Evolutionary conservation across 2,888 invertebrate species (phyloP), one percentile per base, ranked within the genome.

Genomic region (Polydrusus tereticollis): DNA sequence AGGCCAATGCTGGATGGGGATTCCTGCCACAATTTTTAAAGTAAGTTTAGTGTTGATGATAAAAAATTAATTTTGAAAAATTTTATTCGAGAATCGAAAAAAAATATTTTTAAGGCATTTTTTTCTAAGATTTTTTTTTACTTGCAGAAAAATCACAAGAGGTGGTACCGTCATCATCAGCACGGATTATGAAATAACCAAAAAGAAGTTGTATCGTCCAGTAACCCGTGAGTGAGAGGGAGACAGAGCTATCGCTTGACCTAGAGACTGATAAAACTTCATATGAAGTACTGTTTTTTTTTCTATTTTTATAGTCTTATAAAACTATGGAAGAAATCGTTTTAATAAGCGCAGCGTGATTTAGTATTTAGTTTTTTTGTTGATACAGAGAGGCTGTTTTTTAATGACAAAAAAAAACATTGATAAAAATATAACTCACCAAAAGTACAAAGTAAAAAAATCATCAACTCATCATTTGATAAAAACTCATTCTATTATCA

Each of bases 1-100:
- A 95, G 84, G 94, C 95, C 83, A 90, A 92, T 73, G 92, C 93
- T 80, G 92, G 94, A 83, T 96, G 96, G 96, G 92, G 93, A 80
- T 89, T 93, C 83, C 88, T 96, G 86, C 94, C 95, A 85, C 95
- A 95, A 86, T 94, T 96, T 86, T 89, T 96, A 86, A 95, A 94
- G 95, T 95, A 87, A 93, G 94, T 91, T n/a, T n/a, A n/a, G n/a
- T n/a, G 18, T 18, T 16, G 36, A n/a, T 38, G 1, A 12, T 2
- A 2, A 16, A 43, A 18, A 18, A 16, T 43, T 43, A 18, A 18
- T 6, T 43, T 18, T 18, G 18, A 43, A 43, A 18, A 18, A 18
- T 18, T 10, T 5, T 38, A n/a, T 14, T 38, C 20, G 3, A 12
- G 12, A 23, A n/a, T 23, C n/a, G 5, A 4, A 23, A 50, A 23